Percentiles rank a stretch among this genome's conserved stretches.
Evolutionary conservation across 2,797 vertebrate genomes (phyloP).

Genomic region (Myripristis murdjan): DNA sequence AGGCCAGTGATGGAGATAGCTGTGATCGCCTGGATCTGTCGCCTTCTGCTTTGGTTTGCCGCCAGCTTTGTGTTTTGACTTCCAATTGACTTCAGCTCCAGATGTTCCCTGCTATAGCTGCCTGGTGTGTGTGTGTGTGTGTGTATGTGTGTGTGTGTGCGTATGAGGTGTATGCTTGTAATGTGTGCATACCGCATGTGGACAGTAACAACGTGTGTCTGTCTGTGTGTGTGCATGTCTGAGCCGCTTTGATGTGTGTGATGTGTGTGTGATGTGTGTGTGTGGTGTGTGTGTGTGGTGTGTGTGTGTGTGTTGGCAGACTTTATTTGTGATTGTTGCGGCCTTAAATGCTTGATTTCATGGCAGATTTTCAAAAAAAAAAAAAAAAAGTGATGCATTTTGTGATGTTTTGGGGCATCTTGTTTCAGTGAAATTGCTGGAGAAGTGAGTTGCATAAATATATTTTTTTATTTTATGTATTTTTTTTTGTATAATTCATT

Average conservation of each 20-base stretch:
- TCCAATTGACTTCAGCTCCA: slow-evolving; percentile 81
- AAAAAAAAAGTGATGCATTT: too few relatives aligned
- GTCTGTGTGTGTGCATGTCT: slow-evolving; percentile 32
- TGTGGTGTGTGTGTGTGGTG: background rate
- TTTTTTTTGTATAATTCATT: too few relatives aligned
- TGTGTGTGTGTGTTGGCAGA: background rate
- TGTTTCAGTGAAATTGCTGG: too few relatives aligned
- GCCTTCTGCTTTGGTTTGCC: slow-evolving; percentile 67
- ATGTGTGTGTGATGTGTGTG: too few relatives aligned
- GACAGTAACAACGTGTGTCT: slow-evolving; percentile 36
- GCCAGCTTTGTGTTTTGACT: slow-evolving; percentile 79
- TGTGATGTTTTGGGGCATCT: too few relatives aligned
- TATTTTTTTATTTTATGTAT: too few relatives aligned
- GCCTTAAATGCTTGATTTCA: too few relatives aligned
- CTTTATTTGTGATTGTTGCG: slow-evolving; percentile 1
- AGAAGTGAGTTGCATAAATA: too few relatives aligned
- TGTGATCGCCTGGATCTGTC: slow-evolving; percentile 69
- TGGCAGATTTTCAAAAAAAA: too few relatives aligned
- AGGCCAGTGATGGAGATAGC: slow-evolving; percentile 52
- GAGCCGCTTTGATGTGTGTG: background rate
- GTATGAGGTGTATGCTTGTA: too few relatives aligned
- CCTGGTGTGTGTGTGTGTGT: slow-evolving; percentile 17
- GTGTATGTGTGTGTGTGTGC: slow-evolving; percentile 22
- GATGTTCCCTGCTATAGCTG: slow-evolving; percentile 79
- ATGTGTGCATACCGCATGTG: too few relatives aligned